Evolutionary conservation across 2,888 invertebrate genomes (phyloP), one percentile per base, ranked within the genome.

Genomic region (Microctonus brassicae): DNA sequence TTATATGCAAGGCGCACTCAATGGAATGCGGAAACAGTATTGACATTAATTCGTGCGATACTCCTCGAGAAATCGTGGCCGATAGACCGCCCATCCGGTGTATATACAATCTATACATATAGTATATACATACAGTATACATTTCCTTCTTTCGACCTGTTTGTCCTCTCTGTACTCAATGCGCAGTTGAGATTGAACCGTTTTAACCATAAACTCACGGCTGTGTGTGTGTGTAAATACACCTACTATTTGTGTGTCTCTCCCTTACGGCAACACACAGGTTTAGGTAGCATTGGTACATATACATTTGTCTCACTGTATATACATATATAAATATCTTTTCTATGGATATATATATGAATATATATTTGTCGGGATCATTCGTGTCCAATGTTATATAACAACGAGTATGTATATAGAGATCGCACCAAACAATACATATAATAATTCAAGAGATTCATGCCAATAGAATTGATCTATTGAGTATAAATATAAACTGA

Each of bases 21-120:
- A 66, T 69, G 79, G 82, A 83, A 84, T 80, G 81, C 81, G 81
- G 81, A 81, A 47, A 81, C 83, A 76, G 75, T 77, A 79, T 81
- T 82, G 83, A 82, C 80, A 81, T 82, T 79, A 81, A 81, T 80
- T 81, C 75, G 77, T 72, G 75, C 74, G 69, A 75, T 77, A 73
- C 75, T 69, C 70, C 53, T 63, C 65, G 60, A 69, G 67, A 65
- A 72, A 70, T 73, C 70, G 64, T 70, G 68, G 52, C 67, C 61
- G 64, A 64, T 70, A 60, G 62, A 61, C 52, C 55, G 63, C 62
- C 67, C 69, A 29, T 63, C 52, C 67, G 42, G 67, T 34, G 6
- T 55, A 55, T 26, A 55, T 26, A 55, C 6, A 20, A n/a, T 11
- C 10, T 53, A 34, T n/a, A n/a, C n/a, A n/a, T n/a, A n/a, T n/a